Evolutionary conservation across 2,888 invertebrate genomes (phyloP), one percentile per base, ranked within the genome.

Genomic region (Drosophila macrospina): DNA sequence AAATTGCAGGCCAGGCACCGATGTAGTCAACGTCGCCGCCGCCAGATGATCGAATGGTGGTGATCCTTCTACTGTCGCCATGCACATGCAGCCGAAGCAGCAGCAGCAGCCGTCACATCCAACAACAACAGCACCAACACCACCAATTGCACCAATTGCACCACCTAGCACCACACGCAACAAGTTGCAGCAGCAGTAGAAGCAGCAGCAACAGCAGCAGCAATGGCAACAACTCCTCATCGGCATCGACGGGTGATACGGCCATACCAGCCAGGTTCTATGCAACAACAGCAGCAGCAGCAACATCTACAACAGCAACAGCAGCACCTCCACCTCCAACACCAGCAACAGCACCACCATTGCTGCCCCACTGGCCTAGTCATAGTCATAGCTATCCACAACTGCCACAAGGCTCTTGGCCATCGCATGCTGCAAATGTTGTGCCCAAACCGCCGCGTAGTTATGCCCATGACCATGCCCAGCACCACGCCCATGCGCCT

Each of bases 41-140:
- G 79, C 89, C 91, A 91, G 91, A 92, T 92, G 92, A 91, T 91
- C 92, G 92, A 91, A 92, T 92, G 92, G 92, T 92, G 91, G 92
- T 92, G 91, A 92, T 92, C 91, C 91, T 92, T 89, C 88, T 92
- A 90, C 90, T 92, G 89, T 90, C 91, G 90, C 92, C 91, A 91
- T 91, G 90, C 90, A 85, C 82, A 57, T 85, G 87, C 87, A 86
- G 81, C 84, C 72, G 71, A 55, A 79, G 74, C 84, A 80, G 80
- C 86, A 80, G 79, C 80, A 74, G 47, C 80, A 70, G 56, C 67
- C 45, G 42, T 50, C 73, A 56, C 65, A 44, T 26, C 41, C 64
- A 69, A 5, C 52, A 42, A 8, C 63, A 63, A 7, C 42, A 47
- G 16, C 56, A 56, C 5, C 41, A 62, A 20, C 59, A 68, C 16